These are phyloP conservation scores for Cecropterus lyciades DNA, from an alignment of 1,140 invertebrate species.

Conservation along the genomic window DNA sequence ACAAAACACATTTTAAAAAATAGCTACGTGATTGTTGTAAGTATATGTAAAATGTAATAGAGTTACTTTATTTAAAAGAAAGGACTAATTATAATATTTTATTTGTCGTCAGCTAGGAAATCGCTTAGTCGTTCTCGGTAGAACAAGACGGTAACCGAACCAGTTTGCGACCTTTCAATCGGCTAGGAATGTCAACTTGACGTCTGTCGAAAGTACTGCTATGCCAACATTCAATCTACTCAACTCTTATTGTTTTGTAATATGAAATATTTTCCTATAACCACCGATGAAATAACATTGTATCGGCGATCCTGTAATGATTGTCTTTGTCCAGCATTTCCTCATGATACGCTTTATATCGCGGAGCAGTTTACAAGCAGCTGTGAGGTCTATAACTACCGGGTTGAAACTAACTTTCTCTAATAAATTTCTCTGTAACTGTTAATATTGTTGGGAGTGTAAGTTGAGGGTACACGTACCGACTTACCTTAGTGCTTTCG, in stretches of 20 bases:
- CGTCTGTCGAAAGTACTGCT: constrained; percentile 57
- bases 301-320: constrained; percentile 53
- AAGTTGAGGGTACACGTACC: too few species aligned
- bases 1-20: too few species aligned
- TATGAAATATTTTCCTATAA: constrained; percentile 47
- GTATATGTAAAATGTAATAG: too few species aligned
- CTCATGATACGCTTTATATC: constrained; percentile 58
- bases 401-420: constrained; percentile 34
- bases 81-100: background rate
- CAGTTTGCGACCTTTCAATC: constrained; percentile 81
- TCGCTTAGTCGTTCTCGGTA: constrained; percentile 4
- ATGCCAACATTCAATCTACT: constrained; percentile 28
- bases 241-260: constrained; percentile 41
- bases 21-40: too few species aligned
- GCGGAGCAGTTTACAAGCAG: constrained; percentile 37
- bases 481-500: background rate
- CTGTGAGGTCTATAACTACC: constrained; percentile 40
- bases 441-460: constrained; percentile 26
- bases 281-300: constrained; percentile 33
- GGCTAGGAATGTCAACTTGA: constrained; percentile 74
- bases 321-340: constrained; percentile 54
- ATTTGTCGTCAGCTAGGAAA: background rate
- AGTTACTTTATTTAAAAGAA: too few species aligned
- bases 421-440: constrained; percentile 36
- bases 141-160: constrained; percentile 48